Conservation (phyloP, 2,888 invertebrate species). For the Acrobasis consociella region DNA sequence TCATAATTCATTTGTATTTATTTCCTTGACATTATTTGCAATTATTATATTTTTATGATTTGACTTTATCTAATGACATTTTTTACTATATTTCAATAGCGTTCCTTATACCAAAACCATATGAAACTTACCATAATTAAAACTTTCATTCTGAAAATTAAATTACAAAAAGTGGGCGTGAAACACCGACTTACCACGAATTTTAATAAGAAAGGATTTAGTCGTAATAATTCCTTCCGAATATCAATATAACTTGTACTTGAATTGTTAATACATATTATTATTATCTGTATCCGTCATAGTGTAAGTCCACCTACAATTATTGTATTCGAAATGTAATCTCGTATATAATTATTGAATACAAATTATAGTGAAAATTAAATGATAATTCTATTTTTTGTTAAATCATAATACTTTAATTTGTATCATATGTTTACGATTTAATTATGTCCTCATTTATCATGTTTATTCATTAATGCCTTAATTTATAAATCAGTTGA, state of each 20-base stretch:
- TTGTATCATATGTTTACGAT: background rate
- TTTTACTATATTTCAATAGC: too few relatives aligned
- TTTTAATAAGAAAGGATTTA: background rate
- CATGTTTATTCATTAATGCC: background rate
- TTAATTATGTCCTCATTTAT: background rate
- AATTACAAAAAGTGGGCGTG: too few relatives aligned
- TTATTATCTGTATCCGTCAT: constrained; percentile 11
- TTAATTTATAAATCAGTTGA: background rate
- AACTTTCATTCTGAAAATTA: too few relatives aligned
- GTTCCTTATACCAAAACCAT: too few relatives aligned
- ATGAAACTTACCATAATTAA: too few relatives aligned
- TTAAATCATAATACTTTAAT: background rate
- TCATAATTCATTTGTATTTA: constrained; percentile 4
- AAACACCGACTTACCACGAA: too few relatives aligned
- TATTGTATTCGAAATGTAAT: constrained; percentile 10
- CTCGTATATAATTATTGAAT: background rate
- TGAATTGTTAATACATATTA: background rate
- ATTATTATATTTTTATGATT: background rate
- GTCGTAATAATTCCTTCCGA: background rate
- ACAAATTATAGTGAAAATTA: background rate
- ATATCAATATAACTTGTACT: background rate
- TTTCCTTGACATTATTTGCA: constrained; percentile 4
- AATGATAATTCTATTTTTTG: background rate
- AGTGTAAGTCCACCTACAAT: constrained; percentile 9
- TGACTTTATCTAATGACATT: too few relatives aligned